Conservation (phyloP, 2,797 vertebrate genomes). For the Rhinogobio ventralis region DNA sequence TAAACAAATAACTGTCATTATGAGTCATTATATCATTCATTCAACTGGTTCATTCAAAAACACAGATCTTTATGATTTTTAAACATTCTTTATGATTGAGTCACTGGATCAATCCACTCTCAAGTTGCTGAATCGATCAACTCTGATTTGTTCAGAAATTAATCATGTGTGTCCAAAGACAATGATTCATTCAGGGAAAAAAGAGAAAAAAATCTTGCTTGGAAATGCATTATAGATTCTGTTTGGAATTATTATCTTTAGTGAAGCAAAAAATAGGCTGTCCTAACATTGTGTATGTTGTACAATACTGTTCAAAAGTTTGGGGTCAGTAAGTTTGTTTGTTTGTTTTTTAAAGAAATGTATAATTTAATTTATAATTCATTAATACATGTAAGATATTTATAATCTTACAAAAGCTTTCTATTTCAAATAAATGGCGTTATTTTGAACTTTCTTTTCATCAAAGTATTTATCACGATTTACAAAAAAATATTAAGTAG, state of each 20-base stretch:
- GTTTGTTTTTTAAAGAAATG: not conserved
- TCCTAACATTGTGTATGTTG: too few relatives aligned
- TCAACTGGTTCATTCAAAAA: not conserved
- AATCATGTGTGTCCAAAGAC: not conserved
- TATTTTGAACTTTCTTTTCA: not conserved
- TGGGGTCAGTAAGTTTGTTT: not conserved
- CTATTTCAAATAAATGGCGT: too few relatives aligned
- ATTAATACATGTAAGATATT: not conserved
- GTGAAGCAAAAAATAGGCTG: not conserved
- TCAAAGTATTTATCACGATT: not conserved
- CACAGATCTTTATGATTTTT: not conserved
- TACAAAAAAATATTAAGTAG: not conserved
- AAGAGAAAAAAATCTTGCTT: not conserved
- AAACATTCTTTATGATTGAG: not conserved
- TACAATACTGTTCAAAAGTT: not conserved
- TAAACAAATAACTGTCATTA: not conserved
- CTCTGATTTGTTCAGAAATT: not conserved
- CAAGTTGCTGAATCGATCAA: not conserved
- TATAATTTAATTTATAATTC: not conserved
- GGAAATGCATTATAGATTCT: not conserved
- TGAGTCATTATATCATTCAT: not conserved
- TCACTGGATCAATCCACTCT: not conserved
- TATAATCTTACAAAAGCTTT: too few relatives aligned
- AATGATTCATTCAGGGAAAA: too few relatives aligned
- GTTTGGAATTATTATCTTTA: not conserved